These are phyloP conservation scores for Felis chaus DNA, from an alignment of 2,113 vertebrate genomes.

Conservation along the genomic window DNA sequence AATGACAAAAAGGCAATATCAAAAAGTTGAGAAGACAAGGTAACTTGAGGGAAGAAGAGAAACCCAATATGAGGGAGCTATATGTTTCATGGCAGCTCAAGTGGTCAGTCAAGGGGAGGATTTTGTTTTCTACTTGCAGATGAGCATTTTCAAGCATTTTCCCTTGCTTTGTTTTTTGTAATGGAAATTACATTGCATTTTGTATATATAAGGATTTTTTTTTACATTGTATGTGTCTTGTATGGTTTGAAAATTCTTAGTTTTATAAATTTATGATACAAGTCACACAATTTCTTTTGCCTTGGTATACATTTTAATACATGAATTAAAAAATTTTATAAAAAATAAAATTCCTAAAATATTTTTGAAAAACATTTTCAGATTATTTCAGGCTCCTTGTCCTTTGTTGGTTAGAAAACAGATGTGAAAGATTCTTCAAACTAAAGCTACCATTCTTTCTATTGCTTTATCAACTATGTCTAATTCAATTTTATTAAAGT, in stretches of 20 bases:
- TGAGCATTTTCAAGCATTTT: background rate
- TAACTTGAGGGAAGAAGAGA: background rate
- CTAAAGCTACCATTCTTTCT: background rate
- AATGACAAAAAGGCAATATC: background rate
- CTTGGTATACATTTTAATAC: constrained; percentile 66
- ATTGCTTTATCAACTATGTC: background rate
- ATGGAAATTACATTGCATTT: constrained; percentile 33
- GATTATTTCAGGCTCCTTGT: constrained; percentile 24
- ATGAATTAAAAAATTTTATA: constrained; percentile 54
- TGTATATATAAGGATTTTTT: constrained; percentile 13
- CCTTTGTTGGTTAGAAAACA: constrained; percentile 2
- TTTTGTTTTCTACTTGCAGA: background rate
- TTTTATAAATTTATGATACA: constrained; percentile 57
- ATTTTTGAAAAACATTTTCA: constrained; percentile 40
- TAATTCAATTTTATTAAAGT: background rate
- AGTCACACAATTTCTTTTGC: constrained; percentile 29
- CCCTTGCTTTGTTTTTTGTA: background rate
- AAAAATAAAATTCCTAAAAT: constrained; percentile 71
- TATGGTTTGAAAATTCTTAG: constrained; percentile 27
- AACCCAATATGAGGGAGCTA: background rate
- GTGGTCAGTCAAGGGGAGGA: background rate
- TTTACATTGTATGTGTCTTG: constrained; percentile 51
- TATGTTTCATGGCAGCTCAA: background rate
- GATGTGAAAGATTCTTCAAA: background rate
- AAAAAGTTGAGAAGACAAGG: background rate